phyloP scores from a whole-genome alignment of 2,797 vertebrate species.

The Garrulus glandarius region DNA sequence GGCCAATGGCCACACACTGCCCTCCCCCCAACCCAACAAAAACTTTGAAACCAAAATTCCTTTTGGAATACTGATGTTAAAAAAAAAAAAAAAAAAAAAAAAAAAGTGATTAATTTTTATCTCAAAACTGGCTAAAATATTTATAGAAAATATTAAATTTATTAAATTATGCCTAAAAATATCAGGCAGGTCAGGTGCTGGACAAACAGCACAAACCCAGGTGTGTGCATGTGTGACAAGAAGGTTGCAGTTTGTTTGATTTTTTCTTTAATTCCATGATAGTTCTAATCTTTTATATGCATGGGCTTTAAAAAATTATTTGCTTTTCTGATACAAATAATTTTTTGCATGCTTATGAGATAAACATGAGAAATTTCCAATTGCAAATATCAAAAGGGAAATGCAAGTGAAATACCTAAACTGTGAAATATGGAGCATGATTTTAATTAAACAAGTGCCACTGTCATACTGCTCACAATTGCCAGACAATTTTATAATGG shows the following conservation, averaged over 20 bases:
- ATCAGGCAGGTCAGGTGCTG: neutral
- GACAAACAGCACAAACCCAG: neutral
- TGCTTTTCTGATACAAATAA: neutral
- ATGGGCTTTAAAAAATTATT: neutral
- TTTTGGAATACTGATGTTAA: neutral
- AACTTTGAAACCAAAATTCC: neutral
- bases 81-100: neutral
- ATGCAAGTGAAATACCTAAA: neutral
- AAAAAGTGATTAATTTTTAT: neutral
- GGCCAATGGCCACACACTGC: neutral
- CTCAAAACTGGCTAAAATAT: neutral
- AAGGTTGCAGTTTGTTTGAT: neutral
- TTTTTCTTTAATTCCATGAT: neutral
- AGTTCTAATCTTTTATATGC: neutral
- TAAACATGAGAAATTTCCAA: neutral
- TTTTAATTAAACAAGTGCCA: neutral
- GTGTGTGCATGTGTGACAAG: rapidly evolving
- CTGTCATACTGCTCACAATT: neutral
- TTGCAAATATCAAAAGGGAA: neutral
- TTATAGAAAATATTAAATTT: neutral
- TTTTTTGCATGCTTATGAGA: neutral
- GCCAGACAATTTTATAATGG: neutral
- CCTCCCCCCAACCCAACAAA: rapidly evolving
- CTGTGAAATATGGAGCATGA: neutral
- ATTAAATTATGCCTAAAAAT: neutral